Evolutionary conservation across 2,888 invertebrate species (phyloP), one percentile per base, ranked within the genome.

Genomic region (Hirtodrosophila alboralis): DNA sequence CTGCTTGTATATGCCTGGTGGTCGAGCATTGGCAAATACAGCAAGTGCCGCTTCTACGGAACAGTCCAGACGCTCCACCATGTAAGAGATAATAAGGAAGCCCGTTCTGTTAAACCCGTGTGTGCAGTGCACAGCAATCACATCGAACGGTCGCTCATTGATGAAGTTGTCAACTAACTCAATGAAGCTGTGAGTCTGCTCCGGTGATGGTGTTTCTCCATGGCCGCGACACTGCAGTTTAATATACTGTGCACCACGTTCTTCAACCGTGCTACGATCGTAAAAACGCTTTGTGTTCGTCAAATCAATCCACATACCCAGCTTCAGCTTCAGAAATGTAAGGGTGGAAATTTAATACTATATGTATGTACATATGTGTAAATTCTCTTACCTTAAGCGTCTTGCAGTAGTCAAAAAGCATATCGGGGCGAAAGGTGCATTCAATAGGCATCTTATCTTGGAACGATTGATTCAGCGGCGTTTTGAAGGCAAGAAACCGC

Each of bases 91-190:
- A 44, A 99, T 95, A 4, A 99, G 92, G 88, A 99, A 99, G 0
- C 99, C 99, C 5, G 98, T 98, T 75, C 99, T 92, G 90, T 99
- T 99, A 90, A 99, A 99, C 0, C 99, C 99, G 90, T 99, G 99
- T 0, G 99, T 98, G 87, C 97, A 97, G 89, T 98, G 97, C 9
- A 98, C 94, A 23, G 93, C 95, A 89, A 91, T 84, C 53, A 91
- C 88, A 84, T 96, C 94, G 56, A 95, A 89, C 0, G 98, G 98
- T 85, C 96, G 93, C 66, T 96, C 93, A 13, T 92, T 91, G 23
- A 96, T 94, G 87, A 97, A 98, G 65, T 93, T 93, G 48, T 93
- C 93, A 53, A 97, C 97, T 36, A 96, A 89, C 65, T 94, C 91
- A 58, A 98, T 94, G 88, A 99, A 99, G n/a, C 93, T 90, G 89